Conservation (phyloP, 2,797 vertebrate genomes). For the Gymnopithys bicolor region DNA sequence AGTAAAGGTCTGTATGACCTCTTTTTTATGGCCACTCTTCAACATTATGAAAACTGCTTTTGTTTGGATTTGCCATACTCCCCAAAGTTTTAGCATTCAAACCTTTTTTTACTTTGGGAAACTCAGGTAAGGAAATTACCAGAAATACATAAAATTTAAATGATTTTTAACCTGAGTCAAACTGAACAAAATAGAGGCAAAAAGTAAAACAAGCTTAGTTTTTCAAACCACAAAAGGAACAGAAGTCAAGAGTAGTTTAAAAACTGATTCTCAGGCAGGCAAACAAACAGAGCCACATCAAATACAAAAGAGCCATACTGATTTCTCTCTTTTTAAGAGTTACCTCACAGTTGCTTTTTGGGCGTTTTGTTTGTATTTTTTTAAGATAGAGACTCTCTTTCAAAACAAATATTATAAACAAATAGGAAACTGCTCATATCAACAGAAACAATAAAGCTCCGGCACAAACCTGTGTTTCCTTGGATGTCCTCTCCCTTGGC, state of each 20-base stretch:
- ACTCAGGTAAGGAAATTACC: not conserved
- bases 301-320: not conserved
- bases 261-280: not conserved
- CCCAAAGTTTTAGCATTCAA: not conserved
- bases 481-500: slow-evolving; percentile 72
- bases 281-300: not conserved
- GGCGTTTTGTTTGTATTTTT: not conserved
- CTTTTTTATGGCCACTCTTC: not conserved
- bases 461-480: slow-evolving; percentile 79
- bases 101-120: not conserved
- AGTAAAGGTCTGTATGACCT: not conserved
- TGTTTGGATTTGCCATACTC: not conserved
- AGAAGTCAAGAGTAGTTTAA: not conserved
- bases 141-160: not conserved
- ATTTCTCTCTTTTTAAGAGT: not conserved
- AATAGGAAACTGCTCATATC: not conserved
- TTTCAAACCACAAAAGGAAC: not conserved
- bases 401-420: not conserved
- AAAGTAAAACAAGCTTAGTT: not conserved
- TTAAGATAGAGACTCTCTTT: not conserved
- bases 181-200: not conserved
- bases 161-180: not conserved
- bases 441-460: not conserved
- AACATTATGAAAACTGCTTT: not conserved
- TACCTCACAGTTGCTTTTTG: not conserved